phyloP scores from a whole-genome alignment of 2,113 vertebrate genomes.

The Glaucomys volans region DNA sequence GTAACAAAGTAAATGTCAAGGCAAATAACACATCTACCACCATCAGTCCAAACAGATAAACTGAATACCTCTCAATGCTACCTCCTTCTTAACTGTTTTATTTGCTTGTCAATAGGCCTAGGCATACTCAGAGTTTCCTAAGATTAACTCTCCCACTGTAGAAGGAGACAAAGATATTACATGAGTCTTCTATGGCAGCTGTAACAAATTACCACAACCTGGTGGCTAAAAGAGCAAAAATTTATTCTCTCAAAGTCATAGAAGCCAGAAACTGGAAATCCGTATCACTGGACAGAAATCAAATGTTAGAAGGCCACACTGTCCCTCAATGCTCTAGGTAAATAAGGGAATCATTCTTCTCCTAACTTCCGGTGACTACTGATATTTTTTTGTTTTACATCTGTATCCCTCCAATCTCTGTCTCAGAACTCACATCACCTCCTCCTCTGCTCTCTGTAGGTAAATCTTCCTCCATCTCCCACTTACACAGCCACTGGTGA shows the following conservation, averaged over 20 bases:
- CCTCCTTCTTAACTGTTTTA: not conserved
- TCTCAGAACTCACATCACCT: not conserved
- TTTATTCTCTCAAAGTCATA: not conserved
- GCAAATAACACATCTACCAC: not conserved
- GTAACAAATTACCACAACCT: not conserved
- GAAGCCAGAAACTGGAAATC: not conserved
- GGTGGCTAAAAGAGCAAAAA: not conserved
- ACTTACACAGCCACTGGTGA: not conserved
- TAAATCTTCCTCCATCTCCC: not conserved
- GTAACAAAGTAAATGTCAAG: constrained; percentile 45
- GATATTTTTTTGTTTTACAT: no score
- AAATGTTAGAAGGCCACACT: not conserved
- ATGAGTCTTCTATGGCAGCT: not conserved
- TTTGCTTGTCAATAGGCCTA: not conserved
- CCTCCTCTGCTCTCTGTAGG: not conserved
- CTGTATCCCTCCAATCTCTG: not conserved
- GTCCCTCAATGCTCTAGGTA: not conserved
- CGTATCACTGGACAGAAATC: not conserved
- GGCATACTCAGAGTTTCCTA: not conserved
- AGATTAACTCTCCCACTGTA: not conserved
- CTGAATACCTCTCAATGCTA: not conserved
- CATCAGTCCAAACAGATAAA: not conserved
- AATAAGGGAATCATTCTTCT: not conserved
- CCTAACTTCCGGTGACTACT: not conserved
- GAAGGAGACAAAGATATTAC: not conserved